Conservation (phyloP, 2,113 vertebrate species). For the Brachypodius melanocephalos region DNA sequence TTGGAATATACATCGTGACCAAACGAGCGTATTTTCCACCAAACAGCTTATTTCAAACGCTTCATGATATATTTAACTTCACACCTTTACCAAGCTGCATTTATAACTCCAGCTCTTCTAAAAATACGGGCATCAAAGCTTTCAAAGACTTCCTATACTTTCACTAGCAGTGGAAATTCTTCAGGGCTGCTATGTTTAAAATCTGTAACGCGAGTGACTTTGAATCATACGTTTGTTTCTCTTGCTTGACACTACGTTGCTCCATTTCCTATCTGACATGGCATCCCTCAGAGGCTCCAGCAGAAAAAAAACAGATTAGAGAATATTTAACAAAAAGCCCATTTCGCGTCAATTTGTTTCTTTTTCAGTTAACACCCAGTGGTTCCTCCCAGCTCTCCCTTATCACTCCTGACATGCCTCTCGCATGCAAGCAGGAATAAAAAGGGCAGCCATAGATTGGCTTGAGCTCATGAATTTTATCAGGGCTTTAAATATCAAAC, state of each 20-base stretch:
- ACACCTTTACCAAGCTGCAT: neutral
- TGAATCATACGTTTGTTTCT: neutral
- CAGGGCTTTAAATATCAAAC: neutral
- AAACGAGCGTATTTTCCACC: neutral
- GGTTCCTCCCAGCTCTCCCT: neutral
- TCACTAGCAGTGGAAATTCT: conserved; percentile 40
- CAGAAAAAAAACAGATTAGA: neutral
- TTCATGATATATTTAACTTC: neutral
- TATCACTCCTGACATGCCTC: neutral
- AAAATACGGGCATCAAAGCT: neutral
- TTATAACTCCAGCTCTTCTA: neutral
- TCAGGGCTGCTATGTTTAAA: neutral
- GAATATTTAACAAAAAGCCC: neutral
- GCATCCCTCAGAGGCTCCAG: neutral
- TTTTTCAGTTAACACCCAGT: neutral
- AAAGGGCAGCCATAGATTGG: neutral
- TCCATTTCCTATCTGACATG: conserved; percentile 47
- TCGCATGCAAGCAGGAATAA: neutral
- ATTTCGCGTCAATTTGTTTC: neutral
- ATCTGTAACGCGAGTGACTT: neutral
- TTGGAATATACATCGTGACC: neutral
- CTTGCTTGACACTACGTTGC: conserved; percentile 10
- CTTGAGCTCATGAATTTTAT: neutral
- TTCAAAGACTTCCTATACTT: conserved; percentile 16
- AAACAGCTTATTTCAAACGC: neutral